These are phyloP conservation scores for Carlito syrichta DNA, from an alignment of 2,113 vertebrate species.

Conservation along the genomic window DNA sequence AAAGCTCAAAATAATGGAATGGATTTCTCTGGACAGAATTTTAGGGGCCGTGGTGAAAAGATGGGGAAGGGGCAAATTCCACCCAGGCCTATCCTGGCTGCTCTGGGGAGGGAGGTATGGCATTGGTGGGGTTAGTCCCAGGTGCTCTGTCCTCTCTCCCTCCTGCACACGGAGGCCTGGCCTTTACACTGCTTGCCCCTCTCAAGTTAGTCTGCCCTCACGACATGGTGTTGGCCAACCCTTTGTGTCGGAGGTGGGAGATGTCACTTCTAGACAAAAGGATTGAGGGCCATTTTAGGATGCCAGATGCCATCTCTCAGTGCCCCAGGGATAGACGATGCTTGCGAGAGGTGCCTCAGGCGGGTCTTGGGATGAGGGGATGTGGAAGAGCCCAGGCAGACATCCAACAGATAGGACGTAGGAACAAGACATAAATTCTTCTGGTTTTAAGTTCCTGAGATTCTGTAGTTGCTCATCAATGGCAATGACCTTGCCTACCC, in stretches of 20 bases:
- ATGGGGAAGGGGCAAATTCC: background rate
- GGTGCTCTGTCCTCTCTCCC: background rate
- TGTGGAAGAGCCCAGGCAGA: too few relatives aligned
- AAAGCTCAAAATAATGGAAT: background rate
- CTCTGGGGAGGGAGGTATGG: background rate
- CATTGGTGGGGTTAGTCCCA: background rate
- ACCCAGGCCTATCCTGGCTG: background rate
- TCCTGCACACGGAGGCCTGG: background rate
- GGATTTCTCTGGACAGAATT: background rate
- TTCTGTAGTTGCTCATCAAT: background rate
- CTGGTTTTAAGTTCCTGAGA: background rate
- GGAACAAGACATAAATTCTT: background rate
- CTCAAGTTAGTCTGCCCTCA: background rate
- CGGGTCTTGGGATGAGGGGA: background rate
- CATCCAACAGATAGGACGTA: rapidly evolving
- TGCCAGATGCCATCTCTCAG: background rate
- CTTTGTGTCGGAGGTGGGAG: background rate
- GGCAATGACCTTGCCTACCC: background rate
- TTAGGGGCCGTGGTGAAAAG: background rate
- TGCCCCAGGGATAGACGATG: background rate
- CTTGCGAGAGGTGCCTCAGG: background rate
- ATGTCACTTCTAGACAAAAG: background rate
- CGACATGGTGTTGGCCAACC: background rate
- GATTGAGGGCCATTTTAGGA: background rate
- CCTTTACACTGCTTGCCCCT: background rate